Conservation (phyloP, 2,113 vertebrate species). For the Phycodurus eques region DNA sequence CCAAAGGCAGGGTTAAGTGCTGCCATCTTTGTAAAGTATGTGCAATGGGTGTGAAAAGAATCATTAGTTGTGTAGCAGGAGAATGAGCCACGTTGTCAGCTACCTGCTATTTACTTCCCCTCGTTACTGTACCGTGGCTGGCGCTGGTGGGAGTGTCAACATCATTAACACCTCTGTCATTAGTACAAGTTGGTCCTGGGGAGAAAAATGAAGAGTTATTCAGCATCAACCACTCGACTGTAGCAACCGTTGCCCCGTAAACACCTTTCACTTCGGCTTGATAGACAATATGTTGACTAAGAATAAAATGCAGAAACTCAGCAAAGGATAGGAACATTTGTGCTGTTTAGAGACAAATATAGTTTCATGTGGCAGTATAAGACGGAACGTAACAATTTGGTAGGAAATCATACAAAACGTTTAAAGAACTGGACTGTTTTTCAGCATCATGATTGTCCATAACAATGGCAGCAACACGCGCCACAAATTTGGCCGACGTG, state of each 20-base stretch:
- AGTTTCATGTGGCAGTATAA: not conserved
- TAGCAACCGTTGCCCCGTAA: conserved; percentile 14
- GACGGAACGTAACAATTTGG: too few relatives aligned
- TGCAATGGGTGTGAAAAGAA: conserved; percentile 70
- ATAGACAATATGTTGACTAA: conserved; percentile 4
- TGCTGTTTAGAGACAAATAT: not conserved
- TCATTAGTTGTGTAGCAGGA: conserved; percentile 72
- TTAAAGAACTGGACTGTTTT: too few relatives aligned
- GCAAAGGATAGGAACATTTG: not conserved
- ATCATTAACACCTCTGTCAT: conserved; percentile 78
- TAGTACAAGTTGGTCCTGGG: conserved; percentile 66
- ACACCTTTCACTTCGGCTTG: conserved; percentile 28
- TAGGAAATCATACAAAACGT: too few relatives aligned
- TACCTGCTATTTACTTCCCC: conserved; percentile 77
- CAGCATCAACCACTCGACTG: conserved; percentile 45
- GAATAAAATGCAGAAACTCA: conserved; percentile 16
- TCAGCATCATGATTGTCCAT: too few relatives aligned
- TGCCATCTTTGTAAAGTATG: conserved; percentile 74
- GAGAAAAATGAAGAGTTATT: conserved; percentile 66
- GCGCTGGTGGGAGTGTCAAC: conserved; percentile 75
- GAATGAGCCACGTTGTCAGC: conserved; percentile 70
- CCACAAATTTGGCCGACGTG: too few relatives aligned
- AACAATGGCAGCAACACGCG: too few relatives aligned
- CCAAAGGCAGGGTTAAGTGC: conserved; percentile 57
- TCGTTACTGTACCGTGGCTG: conserved; percentile 73